Evolutionary conservation across 2,113 vertebrate genomes (phyloP).

Genomic region (Trematomus loennbergii): DNA sequence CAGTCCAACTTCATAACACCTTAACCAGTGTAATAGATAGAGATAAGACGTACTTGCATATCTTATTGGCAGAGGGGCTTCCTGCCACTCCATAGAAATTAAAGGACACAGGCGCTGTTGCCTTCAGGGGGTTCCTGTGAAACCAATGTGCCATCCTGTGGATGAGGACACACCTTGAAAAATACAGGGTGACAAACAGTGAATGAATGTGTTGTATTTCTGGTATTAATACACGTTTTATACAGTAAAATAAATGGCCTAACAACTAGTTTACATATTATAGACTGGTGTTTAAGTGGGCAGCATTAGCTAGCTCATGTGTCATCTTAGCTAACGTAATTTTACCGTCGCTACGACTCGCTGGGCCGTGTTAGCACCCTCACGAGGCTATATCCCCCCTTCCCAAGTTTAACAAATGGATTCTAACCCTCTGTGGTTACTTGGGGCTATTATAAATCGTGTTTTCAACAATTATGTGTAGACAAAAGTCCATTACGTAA

Average conservation of each 20-base stretch:
- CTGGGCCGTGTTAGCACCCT: neutral
- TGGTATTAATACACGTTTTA: neutral
- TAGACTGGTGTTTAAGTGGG: neutral
- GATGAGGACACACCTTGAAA: constrained; percentile 44
- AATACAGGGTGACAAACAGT: neutral
- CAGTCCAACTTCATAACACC: neutral
- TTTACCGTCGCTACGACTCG: neutral
- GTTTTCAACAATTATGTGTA: neutral
- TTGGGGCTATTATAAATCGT: accelerated
- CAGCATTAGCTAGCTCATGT: constrained; percentile 18
- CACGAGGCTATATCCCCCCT: too few species aligned
- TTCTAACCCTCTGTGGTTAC: too few species aligned
- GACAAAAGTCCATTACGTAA: constrained; percentile 60
- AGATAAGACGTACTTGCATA: constrained; percentile 92
- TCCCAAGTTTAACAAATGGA: neutral
- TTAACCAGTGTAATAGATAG: neutral
- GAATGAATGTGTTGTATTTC: neutral
- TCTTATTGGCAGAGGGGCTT: constrained; percentile 91
- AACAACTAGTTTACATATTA: accelerated
- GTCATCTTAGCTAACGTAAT: constrained; percentile 34
- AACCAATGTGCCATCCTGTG: constrained; percentile 97
- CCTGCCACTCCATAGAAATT: constrained; percentile 93
- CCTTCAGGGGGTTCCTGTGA: constrained; percentile 97
- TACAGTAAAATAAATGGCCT: too few species aligned
- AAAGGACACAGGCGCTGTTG: constrained; percentile 94